Evolutionary conservation across 1,140 invertebrate species (phyloP).

Genomic region (Oncopeltus fasciatus): DNA sequence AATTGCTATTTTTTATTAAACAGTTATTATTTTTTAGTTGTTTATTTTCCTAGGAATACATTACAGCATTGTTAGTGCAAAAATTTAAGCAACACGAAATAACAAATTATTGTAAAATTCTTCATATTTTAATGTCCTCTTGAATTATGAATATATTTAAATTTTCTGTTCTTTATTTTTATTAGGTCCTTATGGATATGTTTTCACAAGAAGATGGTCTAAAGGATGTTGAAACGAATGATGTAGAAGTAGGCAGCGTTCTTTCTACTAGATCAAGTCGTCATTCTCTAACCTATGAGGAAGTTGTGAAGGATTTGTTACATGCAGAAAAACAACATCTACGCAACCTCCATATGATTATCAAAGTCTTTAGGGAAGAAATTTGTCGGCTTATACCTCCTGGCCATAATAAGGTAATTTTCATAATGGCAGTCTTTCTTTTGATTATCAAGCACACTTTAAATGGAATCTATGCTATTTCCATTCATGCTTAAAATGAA

Average conservation of each 20-base stretch:
- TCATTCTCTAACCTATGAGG: constrained; percentile 68
- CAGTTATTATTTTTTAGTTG: too few species aligned
- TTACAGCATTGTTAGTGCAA: too few species aligned
- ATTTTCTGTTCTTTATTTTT: not conserved
- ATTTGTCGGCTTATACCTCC: constrained; percentile 46
- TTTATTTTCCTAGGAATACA: too few species aligned
- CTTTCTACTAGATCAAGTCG: constrained; percentile 30
- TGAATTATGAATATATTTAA: not conserved
- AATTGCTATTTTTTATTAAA: too few species aligned
- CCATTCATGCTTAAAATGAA: too few species aligned
- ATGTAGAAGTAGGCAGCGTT: constrained; percentile 27
- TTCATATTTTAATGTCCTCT: too few species aligned
- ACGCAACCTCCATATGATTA: constrained; percentile 88
- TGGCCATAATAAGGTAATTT: constrained; percentile 32
- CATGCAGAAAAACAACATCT: constrained; percentile 90
- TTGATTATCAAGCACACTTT: too few species aligned
- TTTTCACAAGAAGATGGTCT: constrained; percentile 76
- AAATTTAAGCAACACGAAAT: too few species aligned
- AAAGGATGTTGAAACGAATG: constrained; percentile 26
- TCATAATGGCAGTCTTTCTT: too few species aligned
- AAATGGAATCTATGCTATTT: too few species aligned
- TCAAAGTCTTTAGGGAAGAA: constrained; percentile 72
- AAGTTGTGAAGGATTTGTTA: constrained; percentile 84
- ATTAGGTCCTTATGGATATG: constrained; percentile 93
- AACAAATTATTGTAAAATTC: too few species aligned